Conservation (phyloP, 2,888 invertebrate genomes). For the Lypha dubia region DNA sequence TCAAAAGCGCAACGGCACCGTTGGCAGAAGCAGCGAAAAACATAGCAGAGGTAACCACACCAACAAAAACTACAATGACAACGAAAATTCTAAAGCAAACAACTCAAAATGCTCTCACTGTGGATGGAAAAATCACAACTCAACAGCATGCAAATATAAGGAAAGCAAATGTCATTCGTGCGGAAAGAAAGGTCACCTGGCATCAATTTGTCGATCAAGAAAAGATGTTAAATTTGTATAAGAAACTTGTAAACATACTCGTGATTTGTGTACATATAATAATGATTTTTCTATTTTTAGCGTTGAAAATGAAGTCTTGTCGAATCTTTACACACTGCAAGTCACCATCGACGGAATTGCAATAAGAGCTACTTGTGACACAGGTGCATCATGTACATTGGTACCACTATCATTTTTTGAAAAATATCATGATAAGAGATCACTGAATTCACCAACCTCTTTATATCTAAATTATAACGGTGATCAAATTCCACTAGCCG, state of each 20-base stretch:
- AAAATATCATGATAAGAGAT: slow-evolving; percentile 1
- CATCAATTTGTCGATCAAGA: no score
- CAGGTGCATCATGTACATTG: slow-evolving; percentile 10
- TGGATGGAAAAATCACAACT: no score
- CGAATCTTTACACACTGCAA: slow-evolving; percentile 25
- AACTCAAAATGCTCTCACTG: background rate
- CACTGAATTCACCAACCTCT: no score
- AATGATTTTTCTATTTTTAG: slow-evolving; percentile 19
- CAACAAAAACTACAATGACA: background rate
- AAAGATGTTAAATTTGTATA: slow-evolving; percentile 14
- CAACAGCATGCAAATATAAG: no score
- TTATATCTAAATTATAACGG: no score
- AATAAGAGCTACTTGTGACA: background rate
- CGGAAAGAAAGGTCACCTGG: no score
- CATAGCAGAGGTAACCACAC: background rate
- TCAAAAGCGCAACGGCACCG: background rate
- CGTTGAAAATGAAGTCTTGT: background rate
- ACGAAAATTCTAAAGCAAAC: background rate
- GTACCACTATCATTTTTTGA: slow-evolving; percentile 25
- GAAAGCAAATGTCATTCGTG: no score
- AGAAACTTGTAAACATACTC: background rate
- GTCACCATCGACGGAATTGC: no score
- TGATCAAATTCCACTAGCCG: no score
- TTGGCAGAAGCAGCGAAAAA: background rate
- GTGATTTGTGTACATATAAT: background rate